A percentile compares a stretch with the other conserved stretches of the same genome.
Conservation (phyloP, 2,113 vertebrate species). For the Suricata suricatta region DNA sequence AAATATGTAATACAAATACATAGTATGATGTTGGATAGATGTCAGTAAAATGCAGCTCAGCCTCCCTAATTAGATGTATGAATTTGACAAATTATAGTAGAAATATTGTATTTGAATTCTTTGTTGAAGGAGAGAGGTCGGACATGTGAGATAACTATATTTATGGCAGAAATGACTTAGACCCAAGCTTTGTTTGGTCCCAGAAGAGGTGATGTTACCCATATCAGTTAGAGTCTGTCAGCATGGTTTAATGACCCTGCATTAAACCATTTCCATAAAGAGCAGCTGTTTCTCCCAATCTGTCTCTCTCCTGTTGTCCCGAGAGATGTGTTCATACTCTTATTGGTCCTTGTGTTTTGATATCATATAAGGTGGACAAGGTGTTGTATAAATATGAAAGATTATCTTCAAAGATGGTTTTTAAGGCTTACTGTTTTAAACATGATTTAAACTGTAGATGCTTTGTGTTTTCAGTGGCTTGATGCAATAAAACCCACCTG, state of each 20-base stretch:
- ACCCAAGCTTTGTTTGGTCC: slow-evolving; percentile 28
- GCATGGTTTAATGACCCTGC: slow-evolving; percentile 11
- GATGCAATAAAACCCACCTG: slow-evolving; percentile 83
- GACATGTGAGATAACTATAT: background rate
- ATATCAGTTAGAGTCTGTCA: slow-evolving; percentile 54
- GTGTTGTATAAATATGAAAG: slow-evolving; percentile 37
- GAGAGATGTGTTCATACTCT: background rate
- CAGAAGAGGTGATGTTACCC: slow-evolving; percentile 19
- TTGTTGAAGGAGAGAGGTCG: background rate
- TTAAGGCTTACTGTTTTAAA: slow-evolving; percentile 64
- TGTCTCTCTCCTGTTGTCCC: background rate
- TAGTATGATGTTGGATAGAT: background rate
- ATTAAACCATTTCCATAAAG: slow-evolving; percentile 61
- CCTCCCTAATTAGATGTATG: background rate
- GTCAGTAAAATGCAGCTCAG: background rate
- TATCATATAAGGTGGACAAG: slow-evolving; percentile 38
- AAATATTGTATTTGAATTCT: background rate
- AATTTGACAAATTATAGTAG: background rate
- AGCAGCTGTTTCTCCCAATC: slow-evolving; percentile 63
- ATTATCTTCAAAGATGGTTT: slow-evolving; percentile 60
- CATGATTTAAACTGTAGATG: slow-evolving; percentile 73
- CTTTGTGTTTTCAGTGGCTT: slow-evolving; percentile 73
- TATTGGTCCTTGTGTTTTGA: background rate
- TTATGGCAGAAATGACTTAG: slow-evolving; percentile 40
- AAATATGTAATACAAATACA: background rate